Evolutionary conservation across 2,797 vertebrate genomes (phyloP), one percentile per base, ranked within the genome.

Genomic region (Acanthis flammea): DNA sequence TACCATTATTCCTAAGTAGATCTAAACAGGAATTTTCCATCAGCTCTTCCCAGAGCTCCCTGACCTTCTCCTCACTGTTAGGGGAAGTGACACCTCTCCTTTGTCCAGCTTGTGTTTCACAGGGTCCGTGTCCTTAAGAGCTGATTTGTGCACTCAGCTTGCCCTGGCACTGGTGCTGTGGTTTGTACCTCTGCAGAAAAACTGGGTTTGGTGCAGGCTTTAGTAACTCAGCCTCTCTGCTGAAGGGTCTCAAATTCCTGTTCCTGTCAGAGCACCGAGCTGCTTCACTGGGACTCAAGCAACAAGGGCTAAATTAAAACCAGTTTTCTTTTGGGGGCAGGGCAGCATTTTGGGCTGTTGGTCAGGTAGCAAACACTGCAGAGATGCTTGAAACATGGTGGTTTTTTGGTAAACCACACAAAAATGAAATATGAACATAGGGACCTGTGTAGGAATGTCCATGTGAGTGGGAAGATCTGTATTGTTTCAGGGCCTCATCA

Each of bases 371-470:
- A 45, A n/a, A 31, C 0, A 0, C 51, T 63, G 48, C 6, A 15
- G 45, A 63, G 50, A 21, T 45, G 28, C n/a, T 4, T 37, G 33
- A 60, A 53, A 57, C 12, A 4, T 15, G 39, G 3, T 30, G 27
- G 9, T 6, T 45, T 50, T 35, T 72, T 39, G 4, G 47, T 72
- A 39, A 86, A 58, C 39, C 35, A 28, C 0, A 0, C n/a, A 8
- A 42, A 63, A 57, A 10, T 13, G 3, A 39, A 1, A 42, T 33
- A 9, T 7, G 30, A 25, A 25, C 5, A 0, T 0, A 17, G 71
- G 21, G 9, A 42, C 44, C 37, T 30, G 3, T 39, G 44, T 72
- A 42, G 60, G 51, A 55, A 23, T 4, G 24, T 28, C 37, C 0
- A 0, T 15, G 4, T 14, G 19, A 53, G 25, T 12, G 47, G 41